Conservation (phyloP, 2,797 vertebrate species). For the Saxicola maurus region DNA sequence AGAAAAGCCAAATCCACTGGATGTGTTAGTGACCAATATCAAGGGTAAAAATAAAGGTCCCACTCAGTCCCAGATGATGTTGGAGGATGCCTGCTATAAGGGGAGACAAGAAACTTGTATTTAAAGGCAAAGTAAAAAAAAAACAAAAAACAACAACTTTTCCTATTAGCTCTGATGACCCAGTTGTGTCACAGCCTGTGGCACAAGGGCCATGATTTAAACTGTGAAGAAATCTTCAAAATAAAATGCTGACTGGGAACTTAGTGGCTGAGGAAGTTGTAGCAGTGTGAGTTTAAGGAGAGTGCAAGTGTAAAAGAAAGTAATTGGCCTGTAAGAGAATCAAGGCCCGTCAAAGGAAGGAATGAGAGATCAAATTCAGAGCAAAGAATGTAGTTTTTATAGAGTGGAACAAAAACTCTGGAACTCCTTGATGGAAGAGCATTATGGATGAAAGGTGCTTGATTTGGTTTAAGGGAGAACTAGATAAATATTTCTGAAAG, state of each 20-base stretch:
- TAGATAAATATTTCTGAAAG: neutral
- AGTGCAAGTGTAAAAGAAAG: neutral
- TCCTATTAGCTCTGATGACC: neutral
- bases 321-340: neutral
- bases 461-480: neutral
- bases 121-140: neutral
- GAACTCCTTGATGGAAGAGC: neutral
- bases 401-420: neutral
- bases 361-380: neutral
- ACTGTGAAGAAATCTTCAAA: neutral
- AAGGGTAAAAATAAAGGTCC: neutral
- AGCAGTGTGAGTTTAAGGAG: neutral
- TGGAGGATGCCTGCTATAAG: neutral
- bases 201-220: neutral
- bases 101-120: neutral
- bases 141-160: fast-evolving
- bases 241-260: neutral
- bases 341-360: neutral
- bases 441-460: neutral
- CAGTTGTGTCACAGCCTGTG: neutral
- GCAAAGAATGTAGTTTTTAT: neutral
- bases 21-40: neutral
- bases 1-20: neutral
- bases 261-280: neutral
- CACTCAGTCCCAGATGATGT: neutral